These are phyloP conservation scores for Ondatra zibethicus DNA, from an alignment of 2,113 vertebrate genomes.

Conservation along the genomic window DNA sequence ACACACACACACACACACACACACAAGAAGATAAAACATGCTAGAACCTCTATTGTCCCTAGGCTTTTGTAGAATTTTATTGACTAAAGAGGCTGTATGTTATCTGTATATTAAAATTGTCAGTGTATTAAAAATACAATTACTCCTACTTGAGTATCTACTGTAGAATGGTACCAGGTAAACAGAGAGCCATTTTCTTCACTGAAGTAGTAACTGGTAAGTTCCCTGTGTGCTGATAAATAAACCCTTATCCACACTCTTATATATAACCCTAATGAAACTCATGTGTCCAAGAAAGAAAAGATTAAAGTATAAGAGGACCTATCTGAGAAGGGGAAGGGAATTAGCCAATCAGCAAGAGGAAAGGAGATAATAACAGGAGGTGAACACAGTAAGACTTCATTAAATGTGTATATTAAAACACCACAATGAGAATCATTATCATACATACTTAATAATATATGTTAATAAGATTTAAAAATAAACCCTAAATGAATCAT, in stretches of 20 bases:
- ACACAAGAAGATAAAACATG: neutral
- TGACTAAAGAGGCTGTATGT: neutral
- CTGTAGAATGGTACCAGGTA: neutral
- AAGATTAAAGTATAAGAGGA: neutral
- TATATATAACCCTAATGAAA: neutral
- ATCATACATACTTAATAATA: neutral
- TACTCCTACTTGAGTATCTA: neutral
- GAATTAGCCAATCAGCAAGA: neutral
- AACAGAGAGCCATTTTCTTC: neutral
- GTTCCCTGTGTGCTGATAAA: neutral
- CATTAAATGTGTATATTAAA: neutral
- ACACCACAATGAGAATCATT: neutral
- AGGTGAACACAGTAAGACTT: neutral
- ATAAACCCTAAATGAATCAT: neutral
- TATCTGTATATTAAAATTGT: neutral
- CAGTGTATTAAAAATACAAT: neutral
- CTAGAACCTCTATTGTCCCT: neutral
- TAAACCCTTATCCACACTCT: neutral
- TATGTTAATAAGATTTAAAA: conserved; percentile 1
- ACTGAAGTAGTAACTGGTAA: neutral
- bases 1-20: neutral
- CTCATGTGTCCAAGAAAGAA: neutral
- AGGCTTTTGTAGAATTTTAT: conserved; percentile 3
- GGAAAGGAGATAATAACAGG: neutral
- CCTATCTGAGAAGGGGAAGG: neutral